These are phyloP conservation scores for Drosophila borealis DNA, from an alignment of 2,888 invertebrate genomes.

Conservation along the genomic window DNA sequence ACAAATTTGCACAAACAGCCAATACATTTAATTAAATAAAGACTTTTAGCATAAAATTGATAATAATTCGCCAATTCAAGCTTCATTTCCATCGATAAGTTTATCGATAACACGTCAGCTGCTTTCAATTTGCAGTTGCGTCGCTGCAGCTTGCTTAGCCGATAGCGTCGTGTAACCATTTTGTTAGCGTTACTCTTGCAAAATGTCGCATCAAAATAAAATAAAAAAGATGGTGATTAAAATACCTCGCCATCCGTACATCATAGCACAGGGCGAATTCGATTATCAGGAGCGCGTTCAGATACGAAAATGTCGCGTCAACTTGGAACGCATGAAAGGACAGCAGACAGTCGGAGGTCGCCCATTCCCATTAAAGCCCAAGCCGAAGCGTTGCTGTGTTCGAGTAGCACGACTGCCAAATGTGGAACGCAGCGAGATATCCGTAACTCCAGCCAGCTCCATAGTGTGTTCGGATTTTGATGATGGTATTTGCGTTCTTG, in stretches of 20 bases:
- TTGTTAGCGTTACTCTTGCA: neutral
- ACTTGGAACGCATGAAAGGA: constrained; percentile 61
- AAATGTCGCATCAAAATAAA: constrained; percentile 60
- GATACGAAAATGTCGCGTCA: constrained; percentile 75
- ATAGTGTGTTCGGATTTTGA: constrained; percentile 64
- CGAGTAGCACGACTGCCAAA: constrained; percentile 73
- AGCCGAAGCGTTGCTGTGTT: constrained; percentile 70
- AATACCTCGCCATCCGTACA: constrained; percentile 66
- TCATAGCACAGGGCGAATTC: constrained; percentile 39
- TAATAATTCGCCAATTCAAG: too few relatives aligned
- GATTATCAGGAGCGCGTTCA: constrained; percentile 44
- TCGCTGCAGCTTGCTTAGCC: neutral
- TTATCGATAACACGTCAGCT: constrained; percentile 43
- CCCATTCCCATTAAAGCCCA: constrained; percentile 40
- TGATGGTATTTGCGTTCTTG: constrained; percentile 16
- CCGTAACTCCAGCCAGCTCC: constrained; percentile 72
- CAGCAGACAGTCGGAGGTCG: constrained; percentile 5
- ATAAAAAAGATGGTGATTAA: constrained; percentile 68
- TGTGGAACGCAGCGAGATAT: constrained; percentile 65
- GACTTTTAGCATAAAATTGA: neutral
- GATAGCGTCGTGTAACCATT: constrained; percentile 24
- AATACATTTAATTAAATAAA: neutral
- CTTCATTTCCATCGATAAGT: neutral
- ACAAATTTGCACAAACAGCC: neutral
- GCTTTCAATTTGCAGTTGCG: constrained; percentile 2